Percentiles rank a stretch among this genome's conserved stretches.
Evolutionary conservation across 2,797 vertebrate species (phyloP).

Genomic region (Staurois parvus): DNA sequence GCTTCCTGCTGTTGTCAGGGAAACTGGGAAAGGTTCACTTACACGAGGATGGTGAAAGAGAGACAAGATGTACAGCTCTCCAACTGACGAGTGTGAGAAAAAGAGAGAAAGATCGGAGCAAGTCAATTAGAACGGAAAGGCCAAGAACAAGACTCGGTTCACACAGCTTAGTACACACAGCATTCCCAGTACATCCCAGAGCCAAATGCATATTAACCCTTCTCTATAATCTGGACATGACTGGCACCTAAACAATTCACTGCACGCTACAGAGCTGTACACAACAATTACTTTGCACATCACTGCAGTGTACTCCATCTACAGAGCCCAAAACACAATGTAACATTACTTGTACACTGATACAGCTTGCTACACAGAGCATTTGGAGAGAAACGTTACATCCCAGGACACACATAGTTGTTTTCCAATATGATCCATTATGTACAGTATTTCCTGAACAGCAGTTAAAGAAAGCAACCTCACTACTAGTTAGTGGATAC

Average conservation of each 20-base stretch:
- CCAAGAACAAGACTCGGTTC: slow-evolving; percentile 7
- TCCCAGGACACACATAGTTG: too few relatives aligned
- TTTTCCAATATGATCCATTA: too few relatives aligned
- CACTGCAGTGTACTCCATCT: not conserved
- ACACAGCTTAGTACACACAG: not conserved
- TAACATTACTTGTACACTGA: too few relatives aligned
- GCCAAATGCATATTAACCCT: too few relatives aligned
- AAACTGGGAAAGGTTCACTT: slow-evolving; percentile 24
- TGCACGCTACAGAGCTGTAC: not conserved
- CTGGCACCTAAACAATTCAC: not conserved
- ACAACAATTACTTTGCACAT: not conserved
- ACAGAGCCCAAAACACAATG: too few relatives aligned
- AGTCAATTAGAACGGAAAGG: slow-evolving; percentile 7
- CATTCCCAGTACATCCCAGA: not conserved
- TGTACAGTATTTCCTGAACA: too few relatives aligned
- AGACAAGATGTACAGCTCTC: slow-evolving; percentile 19
- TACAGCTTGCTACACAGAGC: too few relatives aligned
- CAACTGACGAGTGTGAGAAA: slow-evolving; percentile 19
- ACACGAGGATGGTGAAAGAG: not conserved
- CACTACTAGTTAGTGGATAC: too few relatives aligned
- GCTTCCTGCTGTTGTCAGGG: slow-evolving; percentile 39
- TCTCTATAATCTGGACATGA: too few relatives aligned
- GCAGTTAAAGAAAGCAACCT: too few relatives aligned
- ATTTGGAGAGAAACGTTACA: too few relatives aligned
- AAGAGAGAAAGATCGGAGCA: not conserved